Percentiles rank a stretch among this genome's conserved stretches.
Conservation (phyloP, 64 coral and sea anemone genomes). For the Montipora efflorescens region DNA sequence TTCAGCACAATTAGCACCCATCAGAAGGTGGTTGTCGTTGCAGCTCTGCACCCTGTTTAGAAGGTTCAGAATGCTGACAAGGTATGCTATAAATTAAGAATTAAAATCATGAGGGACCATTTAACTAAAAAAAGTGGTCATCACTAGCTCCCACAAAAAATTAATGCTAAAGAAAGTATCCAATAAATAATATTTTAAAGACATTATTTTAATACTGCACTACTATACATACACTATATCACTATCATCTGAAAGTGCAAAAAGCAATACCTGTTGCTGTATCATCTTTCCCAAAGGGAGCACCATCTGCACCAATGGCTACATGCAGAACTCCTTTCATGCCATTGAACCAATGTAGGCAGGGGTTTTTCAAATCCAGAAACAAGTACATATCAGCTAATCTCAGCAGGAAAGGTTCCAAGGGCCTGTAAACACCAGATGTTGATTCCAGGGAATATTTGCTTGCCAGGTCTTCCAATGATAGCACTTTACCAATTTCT, state of each 20-base stretch:
- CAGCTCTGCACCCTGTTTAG: constrained; percentile 58
- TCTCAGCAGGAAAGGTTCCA: neutral
- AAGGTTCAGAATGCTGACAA: constrained; percentile 67
- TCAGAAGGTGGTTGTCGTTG: constrained; percentile 50
- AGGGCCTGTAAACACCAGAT: too few relatives aligned
- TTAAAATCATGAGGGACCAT: neutral
- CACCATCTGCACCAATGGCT: constrained; percentile 64
- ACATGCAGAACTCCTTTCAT: constrained; percentile 10
- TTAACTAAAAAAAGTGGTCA: neutral
- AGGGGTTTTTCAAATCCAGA: neutral
- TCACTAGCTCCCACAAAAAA: neutral
- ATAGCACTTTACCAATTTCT: neutral
- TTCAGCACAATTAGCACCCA: constrained; percentile 71
- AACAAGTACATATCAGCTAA: neutral
- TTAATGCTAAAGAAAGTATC: neutral
- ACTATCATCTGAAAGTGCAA: neutral
- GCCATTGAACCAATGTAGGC: neutral
- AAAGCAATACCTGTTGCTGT: neutral
- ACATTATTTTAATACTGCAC: neutral
- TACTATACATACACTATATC: neutral
- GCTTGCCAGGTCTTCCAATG: neutral
- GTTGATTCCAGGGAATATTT: constrained; percentile 7
- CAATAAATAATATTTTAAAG: neutral
- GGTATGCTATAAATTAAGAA: constrained; percentile 41
- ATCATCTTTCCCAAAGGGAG: constrained; percentile 70